Base-by-base conservation (phyloP, 2,113 vertebrate species). In the Rhinichthys klamathensis region DNA sequence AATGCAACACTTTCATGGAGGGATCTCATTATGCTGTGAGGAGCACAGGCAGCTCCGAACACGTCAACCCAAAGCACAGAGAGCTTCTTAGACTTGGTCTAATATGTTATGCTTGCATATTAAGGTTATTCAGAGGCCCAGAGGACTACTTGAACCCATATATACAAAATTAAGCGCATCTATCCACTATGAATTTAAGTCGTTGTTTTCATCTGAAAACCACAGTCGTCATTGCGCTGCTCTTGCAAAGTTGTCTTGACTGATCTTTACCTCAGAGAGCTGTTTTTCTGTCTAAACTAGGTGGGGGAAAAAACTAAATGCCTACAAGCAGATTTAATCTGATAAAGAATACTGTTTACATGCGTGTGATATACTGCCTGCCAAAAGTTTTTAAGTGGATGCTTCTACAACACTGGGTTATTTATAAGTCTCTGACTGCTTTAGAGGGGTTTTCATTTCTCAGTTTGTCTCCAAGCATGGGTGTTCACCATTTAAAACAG, bases 341-440 rank as follows among this genome's bases (percentile, higher is more conserved):
- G 94, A 94, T 95, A 94, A 95, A 95, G 92, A 91, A 91, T 91
- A 90, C 87, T 92, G 92, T 94, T 94, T 94, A 93, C 90, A 90
- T 89, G 92, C 92, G 92, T 93, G 90, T 94, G 93, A 95, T 94
- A 92, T 94, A 94, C 90, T 80, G 88, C 89, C 92, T 93, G 93
- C 88, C 93, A 93, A 89, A 92, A 56, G 67, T 88, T 92, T 93
- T 91, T 88, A 92, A 94, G 92, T 88, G 91, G 90, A 84, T 88
- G 90, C 91, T 91, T 91, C 86, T 91, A 89, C 86, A 86, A 86
- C 89, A 75, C 86, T 85, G 80, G 88, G 89, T 90, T 87, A 81
- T 74, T 89, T 89, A 88, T 87, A 88, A 84, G 83, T 69, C 75
- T 60, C 77, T 87, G 88, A 89, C 88, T 85, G 90, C 84, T 89